Evolutionary conservation across 2,113 vertebrate species (phyloP).

Genomic region (Phylloscopus trochiloides): DNA sequence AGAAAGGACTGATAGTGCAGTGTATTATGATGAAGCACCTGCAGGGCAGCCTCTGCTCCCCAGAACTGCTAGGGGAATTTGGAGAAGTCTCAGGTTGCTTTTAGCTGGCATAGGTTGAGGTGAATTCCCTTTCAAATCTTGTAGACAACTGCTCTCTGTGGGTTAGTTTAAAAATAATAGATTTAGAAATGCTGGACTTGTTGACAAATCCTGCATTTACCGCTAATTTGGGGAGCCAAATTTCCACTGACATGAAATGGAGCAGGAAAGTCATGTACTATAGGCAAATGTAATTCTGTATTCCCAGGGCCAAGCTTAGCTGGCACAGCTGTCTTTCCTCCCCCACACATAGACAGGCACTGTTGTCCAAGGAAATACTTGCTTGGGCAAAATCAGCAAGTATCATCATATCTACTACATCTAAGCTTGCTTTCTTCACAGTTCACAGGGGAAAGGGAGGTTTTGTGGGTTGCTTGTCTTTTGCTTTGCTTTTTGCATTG

Average conservation of each 20-base stretch:
- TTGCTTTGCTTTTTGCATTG: background rate
- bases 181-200: background rate
- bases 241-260: background rate
- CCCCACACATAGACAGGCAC: background rate
- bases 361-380: background rate
- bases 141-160: background rate
- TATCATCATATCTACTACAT: background rate
- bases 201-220: slow-evolving; percentile 8
- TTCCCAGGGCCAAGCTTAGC: slow-evolving; percentile 17
- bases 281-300: slow-evolving; percentile 15
- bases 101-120: background rate
- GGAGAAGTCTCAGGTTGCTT: background rate
- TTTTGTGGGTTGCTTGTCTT: background rate
- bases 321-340: slow-evolving; percentile 15
- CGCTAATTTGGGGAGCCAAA: background rate
- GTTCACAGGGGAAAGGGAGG: background rate
- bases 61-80: background rate
- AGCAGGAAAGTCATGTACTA: slow-evolving; percentile 1
- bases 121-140: background rate
- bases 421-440: background rate
- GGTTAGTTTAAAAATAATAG: background rate
- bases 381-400: background rate
- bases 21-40: background rate
- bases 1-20: background rate
- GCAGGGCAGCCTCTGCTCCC: background rate